Evolutionary conservation across 1,140 invertebrate species (phyloP), one percentile per base, ranked within the genome.

Genomic region (Anthonomus grandis): DNA sequence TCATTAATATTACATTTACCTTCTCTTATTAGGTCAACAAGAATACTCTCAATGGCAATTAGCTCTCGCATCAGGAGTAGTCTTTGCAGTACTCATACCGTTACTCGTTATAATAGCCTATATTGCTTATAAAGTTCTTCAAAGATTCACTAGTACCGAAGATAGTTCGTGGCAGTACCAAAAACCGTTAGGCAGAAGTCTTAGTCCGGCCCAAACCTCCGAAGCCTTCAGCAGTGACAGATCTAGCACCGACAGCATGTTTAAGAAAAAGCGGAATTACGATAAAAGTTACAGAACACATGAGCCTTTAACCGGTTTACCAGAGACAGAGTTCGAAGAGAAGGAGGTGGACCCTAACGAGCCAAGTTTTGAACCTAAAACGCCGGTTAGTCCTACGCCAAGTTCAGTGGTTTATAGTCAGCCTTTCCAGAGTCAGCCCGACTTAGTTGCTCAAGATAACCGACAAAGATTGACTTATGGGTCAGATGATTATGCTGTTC

Each of bases 281-380:
- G 89, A 92, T 68, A 84, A 82, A 67, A 83, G 84, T 55, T 93
- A 93, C 75, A 76, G 83, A 59, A 93, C 90, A 9, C 78, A 90
- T 67, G 90, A 93, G 77, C 90, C 90, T 46, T 72, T 92, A 60
- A 81, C 83, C 2, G 83, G 85, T 64, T 82, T 83, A 66, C 89
- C 89, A 17, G 76, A 86, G 57, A 78, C 82, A 59, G 85, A 89
- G 54, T 91, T 91, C 74, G 86, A 89, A 62, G 83, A 86, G 48
- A 90, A 90, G 75, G 80, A 83, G 45, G 87, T 85, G 83, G 88
- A 90, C 73, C 70, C 59, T 9, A 61, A 65, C 31, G 59, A 62
- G 27, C 18, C 21, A 6, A 51, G 63, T 15, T 60, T 56, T 17
- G 63, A 66, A 37, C 61, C 62, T 22, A 47, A 41, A 31, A 21